These are phyloP conservation scores for Carpatolechia fugitivella DNA, from an alignment of 2,888 invertebrate genomes.

Conservation along the genomic window DNA sequence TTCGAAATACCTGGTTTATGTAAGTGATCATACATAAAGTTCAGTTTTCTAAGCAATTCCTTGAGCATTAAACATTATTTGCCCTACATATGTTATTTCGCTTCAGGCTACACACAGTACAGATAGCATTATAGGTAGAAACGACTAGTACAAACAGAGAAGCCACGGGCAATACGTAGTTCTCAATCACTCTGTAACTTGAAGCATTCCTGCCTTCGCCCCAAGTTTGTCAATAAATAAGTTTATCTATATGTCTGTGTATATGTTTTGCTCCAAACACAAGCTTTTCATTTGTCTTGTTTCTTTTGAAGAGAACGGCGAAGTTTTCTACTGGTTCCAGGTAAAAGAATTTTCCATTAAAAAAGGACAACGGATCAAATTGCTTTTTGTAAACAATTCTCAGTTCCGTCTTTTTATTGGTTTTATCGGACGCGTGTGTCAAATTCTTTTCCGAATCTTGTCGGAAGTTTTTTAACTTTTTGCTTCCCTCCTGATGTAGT, in stretches of 20 bases:
- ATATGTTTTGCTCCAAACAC: slow-evolving; percentile 23
- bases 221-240: background rate
- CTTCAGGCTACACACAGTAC: background rate
- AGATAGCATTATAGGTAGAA: background rate
- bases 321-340: slow-evolving; percentile 52
- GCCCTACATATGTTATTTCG: no score
- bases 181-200: slow-evolving; percentile 2
- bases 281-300: slow-evolving; percentile 59
- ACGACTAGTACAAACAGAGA: background rate
- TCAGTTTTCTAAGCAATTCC: no score
- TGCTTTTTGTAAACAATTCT: slow-evolving; percentile 63
- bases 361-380: slow-evolving; percentile 65
- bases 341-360: slow-evolving; percentile 68
- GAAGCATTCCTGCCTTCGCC: background rate
- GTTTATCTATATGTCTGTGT: background rate
- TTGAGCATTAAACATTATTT: no score
- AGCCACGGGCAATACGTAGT: background rate
- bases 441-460: slow-evolving; percentile 36
- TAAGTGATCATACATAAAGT: no score
- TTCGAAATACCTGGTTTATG: no score
- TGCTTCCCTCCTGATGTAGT: background rate
- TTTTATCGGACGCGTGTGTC: slow-evolving; percentile 59
- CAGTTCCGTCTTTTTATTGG: slow-evolving; percentile 57
- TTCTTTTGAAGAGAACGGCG: slow-evolving; percentile 54
- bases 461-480: slow-evolving; percentile 13